Conservation (phyloP, 2,113 vertebrate genomes). For the Embiotoca jacksoni region DNA sequence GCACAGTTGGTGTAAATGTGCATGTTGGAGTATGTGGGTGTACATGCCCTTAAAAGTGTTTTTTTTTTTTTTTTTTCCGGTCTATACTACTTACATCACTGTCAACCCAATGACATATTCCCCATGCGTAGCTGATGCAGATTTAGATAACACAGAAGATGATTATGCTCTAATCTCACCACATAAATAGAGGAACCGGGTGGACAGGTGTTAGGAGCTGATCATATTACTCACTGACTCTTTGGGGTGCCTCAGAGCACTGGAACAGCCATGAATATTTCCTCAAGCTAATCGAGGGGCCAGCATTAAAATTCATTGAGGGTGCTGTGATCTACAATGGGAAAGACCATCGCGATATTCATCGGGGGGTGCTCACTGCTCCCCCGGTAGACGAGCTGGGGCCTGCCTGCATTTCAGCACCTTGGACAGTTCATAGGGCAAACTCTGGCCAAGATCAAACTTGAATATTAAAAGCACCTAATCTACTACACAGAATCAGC, state of each 20-base stretch:
- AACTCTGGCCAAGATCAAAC: not conserved
- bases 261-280: conserved; percentile 70
- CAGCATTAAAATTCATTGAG: conserved; percentile 71
- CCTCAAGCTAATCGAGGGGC: conserved; percentile 68
- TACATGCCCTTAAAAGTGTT: conserved; percentile 10
- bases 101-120: conserved; percentile 19
- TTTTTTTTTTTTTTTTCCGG: conserved; percentile 6
- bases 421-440: conserved; percentile 51
- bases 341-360: conserved; percentile 47
- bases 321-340: conserved; percentile 65
- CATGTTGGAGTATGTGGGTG: conserved; percentile 5
- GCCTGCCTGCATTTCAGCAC: conserved; percentile 32
- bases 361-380: conserved; percentile 25
- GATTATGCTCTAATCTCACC: conserved; percentile 37
- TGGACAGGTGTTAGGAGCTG: conserved; percentile 68
- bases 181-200: conserved; percentile 58
- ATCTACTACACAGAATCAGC: conserved; percentile 34
- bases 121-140: conserved; percentile 30
- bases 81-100: not conserved
- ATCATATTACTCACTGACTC: conserved; percentile 70
- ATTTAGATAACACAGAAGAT: conserved; percentile 22
- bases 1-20: conserved; percentile 55
- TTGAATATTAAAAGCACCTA: conserved; percentile 28
- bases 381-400: conserved; percentile 19
- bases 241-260: conserved; percentile 62